Evolutionary conservation across 2,888 invertebrate genomes (phyloP), one percentile per base, ranked within the genome.

Genomic region (Spialia ferax): DNA sequence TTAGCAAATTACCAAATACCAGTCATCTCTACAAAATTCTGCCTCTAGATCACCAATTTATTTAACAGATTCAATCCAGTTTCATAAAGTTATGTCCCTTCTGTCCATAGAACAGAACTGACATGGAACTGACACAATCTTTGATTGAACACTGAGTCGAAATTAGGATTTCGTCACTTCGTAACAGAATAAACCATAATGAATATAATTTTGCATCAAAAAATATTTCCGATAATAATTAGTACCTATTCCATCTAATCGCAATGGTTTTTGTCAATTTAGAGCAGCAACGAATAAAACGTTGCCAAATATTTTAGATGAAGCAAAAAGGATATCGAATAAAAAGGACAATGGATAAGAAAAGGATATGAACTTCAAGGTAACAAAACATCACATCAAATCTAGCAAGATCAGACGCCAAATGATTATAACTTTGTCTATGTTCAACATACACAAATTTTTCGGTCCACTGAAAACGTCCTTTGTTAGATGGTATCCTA

Each of bases 401-500:
- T 45, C 10, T 6, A 18, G 10, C 18, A 42, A 42, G 8, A 48
- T 2, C 15, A 42, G 42, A 42, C 42, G 15, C 20, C 48, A 22
- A 22, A 50, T 11, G 11, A 50, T 22, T 22, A 48, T 10, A 10
- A 42, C 8, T 2, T 18, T 8, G 18, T 10, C 20, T 45, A 10
- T 45, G 13, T 22, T 22, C 13, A 48, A 0, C 48, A 50, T 18
- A 45, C 45, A 45, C 3, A 10, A 50, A 50, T 50, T 18, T 50
- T 50, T 50, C 48, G 45, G 10, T 48, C 45, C 45, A 20, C 18
- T 20, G 45, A 48, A 48, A n/a, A 20, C 20, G 45, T 48, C n/a
- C 20, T 48, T 48, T 45, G 45, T 45, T 45, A 50, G 52, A 23
- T 23, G 10, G 22, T n/a, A 20, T 50, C 50, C 57, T 15, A 22